phyloP scores from a whole-genome alignment of 2,113 vertebrate genomes.

The Centropristis striata region DNA sequence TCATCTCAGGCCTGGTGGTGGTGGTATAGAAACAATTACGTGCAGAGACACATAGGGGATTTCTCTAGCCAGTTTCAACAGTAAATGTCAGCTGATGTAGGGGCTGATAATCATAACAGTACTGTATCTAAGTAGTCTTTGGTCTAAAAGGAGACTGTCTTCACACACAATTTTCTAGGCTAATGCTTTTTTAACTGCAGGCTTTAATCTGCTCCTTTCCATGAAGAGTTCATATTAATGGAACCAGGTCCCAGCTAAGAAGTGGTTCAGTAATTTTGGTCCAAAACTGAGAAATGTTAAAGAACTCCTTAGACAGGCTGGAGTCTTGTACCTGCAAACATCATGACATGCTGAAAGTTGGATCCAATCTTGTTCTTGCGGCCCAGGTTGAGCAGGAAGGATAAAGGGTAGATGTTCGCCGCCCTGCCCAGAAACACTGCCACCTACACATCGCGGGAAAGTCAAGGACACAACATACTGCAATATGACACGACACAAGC shows the following conservation, averaged over 20 bases:
- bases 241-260: not conserved
- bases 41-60: not conserved
- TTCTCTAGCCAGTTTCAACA: conserved; percentile 6
- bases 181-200: not conserved
- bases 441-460: conserved; percentile 80
- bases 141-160: not conserved
- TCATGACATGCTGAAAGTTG: conserved; percentile 98
- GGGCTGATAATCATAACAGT: conserved; percentile 5
- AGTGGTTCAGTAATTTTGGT: not conserved
- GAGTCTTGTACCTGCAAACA: conserved; percentile 93
- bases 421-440: conserved; percentile 97
- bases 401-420: conserved; percentile 97
- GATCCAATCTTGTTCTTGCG: conserved; percentile 94
- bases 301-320: not conserved
- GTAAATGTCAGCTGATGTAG: conserved; percentile 7
- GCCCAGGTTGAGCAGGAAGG: conserved; percentile 95
- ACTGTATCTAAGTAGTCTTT: conserved; percentile 2
- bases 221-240: not conserved
- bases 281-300: not conserved
- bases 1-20: not conserved
- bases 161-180: not conserved
- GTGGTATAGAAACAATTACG: not conserved
- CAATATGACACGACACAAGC: not conserved
- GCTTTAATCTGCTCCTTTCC: not conserved
- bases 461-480: conserved; percentile 85